Evolutionary conservation across 2,797 vertebrate species (phyloP), one percentile per base, ranked within the genome.

Genomic region (Anolis apletophallus): DNA sequence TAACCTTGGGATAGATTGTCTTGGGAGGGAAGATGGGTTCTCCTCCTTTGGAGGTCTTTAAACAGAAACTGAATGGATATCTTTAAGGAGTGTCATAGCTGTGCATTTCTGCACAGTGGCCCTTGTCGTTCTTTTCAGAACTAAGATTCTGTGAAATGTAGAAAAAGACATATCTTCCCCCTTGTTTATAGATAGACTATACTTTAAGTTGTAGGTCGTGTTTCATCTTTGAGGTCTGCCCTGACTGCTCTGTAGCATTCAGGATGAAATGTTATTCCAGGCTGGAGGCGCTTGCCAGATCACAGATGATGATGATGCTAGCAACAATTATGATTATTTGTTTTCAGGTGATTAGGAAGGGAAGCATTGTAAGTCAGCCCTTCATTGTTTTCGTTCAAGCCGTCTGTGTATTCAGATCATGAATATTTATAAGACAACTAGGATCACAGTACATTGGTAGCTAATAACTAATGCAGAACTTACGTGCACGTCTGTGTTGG

Each of bases 221-320:
- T 1, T 71, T 54, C 21, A 57, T 14, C 52, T 64, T 40, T 78
- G 50, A 88, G 46, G 29, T 78, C 4, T 32, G 54, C 54, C 85
- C 76, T 8, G 10, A 19, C 10, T 78, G 1, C 54, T 40, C 4
- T 55, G 64, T 85, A 64, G 46, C 74, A 54, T 67, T 21, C 1
- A 17, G 1, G 19, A 34, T 46, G 57, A 67, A 73, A 83, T 36
- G 77, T 85, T 79, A 40, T 29, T 34, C 75, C 3, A 88, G 84
- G 2, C 59, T 32, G 59, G 59, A 76, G 55, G 50, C 8, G 5
- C 21, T 79, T 68, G 17, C 46, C 46, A 54, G n/a, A 19, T 71
- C 5, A 12, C 50, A 13, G 14, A 26, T 57, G 40, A 21, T 57
- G 40, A 21, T 46, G 77, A 26, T 80, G 19, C 19, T 59, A 26